phyloP scores from a whole-genome alignment of 1,140 invertebrate genomes.

The Ceratina japonica region DNA sequence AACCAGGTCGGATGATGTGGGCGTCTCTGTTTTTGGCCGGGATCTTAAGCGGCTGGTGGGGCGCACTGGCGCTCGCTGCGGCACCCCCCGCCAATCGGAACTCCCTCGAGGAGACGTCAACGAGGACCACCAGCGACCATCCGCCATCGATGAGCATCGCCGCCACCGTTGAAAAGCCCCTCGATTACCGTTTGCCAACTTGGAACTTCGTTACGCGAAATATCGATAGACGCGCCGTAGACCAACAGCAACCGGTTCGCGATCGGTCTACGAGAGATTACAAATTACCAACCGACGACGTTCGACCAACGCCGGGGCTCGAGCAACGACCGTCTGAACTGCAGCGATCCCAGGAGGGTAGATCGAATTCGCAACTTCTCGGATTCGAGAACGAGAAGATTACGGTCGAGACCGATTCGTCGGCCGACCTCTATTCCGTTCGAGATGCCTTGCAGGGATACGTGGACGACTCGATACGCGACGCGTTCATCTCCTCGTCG shows the following conservation, averaged over 20 bases:
- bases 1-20: constrained; percentile 76
- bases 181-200: constrained; percentile 28
- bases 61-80: constrained; percentile 67
- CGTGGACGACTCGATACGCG: constrained; percentile 32
- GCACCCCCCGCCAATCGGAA: constrained; percentile 70
- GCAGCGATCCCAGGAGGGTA: neutral
- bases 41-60: constrained; percentile 77
- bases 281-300: constrained; percentile 1
- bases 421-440: neutral
- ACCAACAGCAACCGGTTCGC: neutral
- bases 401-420: neutral
- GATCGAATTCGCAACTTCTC: neutral
- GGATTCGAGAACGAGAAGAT: neutral
- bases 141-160: constrained; percentile 47
- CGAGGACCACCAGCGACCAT: constrained; percentile 51
- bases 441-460: neutral
- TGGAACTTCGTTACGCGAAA: constrained; percentile 35
- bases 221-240: constrained; percentile 1
- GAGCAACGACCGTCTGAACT: neutral
- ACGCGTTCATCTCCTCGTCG: constrained; percentile 38
- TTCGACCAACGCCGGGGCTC: neutral
- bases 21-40: constrained; percentile 75
- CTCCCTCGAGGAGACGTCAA: constrained; percentile 47
- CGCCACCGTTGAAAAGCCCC: constrained; percentile 36
- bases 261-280: neutral